Conservation (phyloP, 2,888 invertebrate species). For the Eupelmus urozonus region DNA sequence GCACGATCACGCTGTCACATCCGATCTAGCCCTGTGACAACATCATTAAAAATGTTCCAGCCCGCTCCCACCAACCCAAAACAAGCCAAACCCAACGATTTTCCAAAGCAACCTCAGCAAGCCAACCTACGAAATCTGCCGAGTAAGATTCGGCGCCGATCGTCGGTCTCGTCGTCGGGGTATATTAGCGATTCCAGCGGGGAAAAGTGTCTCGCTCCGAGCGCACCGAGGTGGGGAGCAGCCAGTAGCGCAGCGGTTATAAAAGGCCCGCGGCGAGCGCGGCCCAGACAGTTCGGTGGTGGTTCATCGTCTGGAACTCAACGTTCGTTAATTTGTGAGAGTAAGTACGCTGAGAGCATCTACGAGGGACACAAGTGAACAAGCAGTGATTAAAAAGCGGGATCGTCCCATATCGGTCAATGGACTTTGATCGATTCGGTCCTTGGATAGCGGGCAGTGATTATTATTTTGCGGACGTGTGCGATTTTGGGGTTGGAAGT, state of each 20-base stretch:
- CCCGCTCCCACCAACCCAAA: too few relatives aligned
- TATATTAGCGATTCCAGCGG: constrained; percentile 70
- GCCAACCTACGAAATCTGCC: too few relatives aligned
- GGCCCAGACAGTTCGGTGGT: constrained; percentile 71
- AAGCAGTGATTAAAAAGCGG: neutral
- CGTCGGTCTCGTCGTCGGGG: neutral
- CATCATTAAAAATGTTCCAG: too few relatives aligned
- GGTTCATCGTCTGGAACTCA: constrained; percentile 65
- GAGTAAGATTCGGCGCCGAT: constrained; percentile 60
- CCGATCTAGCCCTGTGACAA: too few relatives aligned
- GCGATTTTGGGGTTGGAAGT: too few relatives aligned
- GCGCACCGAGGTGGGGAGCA: constrained; percentile 59
- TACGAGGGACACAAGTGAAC: neutral
- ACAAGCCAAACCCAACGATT: too few relatives aligned
- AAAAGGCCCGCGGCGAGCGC: constrained; percentile 66
- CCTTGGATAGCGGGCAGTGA: too few relatives aligned
- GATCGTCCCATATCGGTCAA: too few relatives aligned
- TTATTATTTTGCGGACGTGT: too few relatives aligned
- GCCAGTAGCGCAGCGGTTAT: constrained; percentile 66
- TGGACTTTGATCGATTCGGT: neutral
- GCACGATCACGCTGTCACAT: too few relatives aligned
- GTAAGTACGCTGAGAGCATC: constrained; percentile 34
- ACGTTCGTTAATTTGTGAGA: constrained; percentile 11
- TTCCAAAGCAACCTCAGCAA: too few relatives aligned
- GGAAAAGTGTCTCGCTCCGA: constrained; percentile 28